These are phyloP conservation scores for Sebastiscus albofasciatus DNA, from an alignment of 2,797 vertebrate genomes.

Conservation along the genomic window DNA sequence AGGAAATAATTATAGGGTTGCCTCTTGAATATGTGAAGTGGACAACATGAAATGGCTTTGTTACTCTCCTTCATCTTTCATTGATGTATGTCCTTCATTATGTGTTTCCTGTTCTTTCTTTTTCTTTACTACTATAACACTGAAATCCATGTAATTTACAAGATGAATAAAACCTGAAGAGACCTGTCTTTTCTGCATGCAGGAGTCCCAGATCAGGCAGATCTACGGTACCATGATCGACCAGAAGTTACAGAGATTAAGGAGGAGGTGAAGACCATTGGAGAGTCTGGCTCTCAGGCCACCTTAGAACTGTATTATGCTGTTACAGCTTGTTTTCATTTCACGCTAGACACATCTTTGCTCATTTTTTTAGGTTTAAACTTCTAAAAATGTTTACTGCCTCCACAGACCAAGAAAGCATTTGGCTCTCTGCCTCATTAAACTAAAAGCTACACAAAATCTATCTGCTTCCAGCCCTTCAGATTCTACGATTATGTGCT, in stretches of 20 bases:
- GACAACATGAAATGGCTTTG: conserved; percentile 59
- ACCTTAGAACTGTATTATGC: neutral
- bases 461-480: no score
- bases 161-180: neutral
- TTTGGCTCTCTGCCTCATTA: neutral
- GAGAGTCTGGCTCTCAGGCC: neutral
- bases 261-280: conserved; percentile 79
- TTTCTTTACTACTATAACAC: neutral
- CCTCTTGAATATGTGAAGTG: conserved; percentile 60
- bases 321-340: conserved; percentile 79
- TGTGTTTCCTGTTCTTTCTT: conserved; percentile 24
- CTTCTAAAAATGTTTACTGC: neutral
- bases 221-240: conserved; percentile 85
- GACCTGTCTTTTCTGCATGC: neutral
- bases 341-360: conserved; percentile 48
- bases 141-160: conserved; percentile 1
- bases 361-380: neutral
- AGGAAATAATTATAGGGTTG: conserved; percentile 67
- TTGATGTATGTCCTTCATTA: conserved; percentile 8
- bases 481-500: no score
- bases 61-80: conserved; percentile 34
- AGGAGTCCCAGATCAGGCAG: conserved; percentile 73
- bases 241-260: conserved; percentile 86
- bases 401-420: neutral
- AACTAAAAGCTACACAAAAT: neutral